Evolutionary conservation across 2,888 invertebrate genomes (phyloP), one percentile per base, ranked within the genome.

Genomic region (Xanthostigma xanthostigma): DNA sequence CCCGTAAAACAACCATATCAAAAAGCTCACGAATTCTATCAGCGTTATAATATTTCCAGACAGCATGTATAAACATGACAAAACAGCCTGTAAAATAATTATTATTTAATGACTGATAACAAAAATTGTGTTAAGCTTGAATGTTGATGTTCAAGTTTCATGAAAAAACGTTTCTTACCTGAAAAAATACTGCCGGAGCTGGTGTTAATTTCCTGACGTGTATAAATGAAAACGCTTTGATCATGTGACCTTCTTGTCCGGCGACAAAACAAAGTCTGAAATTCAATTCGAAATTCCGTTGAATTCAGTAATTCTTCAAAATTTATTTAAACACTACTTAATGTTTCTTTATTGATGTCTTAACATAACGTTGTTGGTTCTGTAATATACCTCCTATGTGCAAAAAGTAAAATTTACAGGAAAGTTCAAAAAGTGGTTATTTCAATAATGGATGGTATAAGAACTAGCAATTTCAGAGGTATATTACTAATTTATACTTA

Each of bases 1-100:
- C 0, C 88, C 90, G 63, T 90, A 91, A 67, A 88, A 88, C 52
- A 88, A 76, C 90, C 90, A 91, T 17, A 87, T 81, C 53, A 89
- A 76, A 71, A 90, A 90, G 62, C 87, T 88, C 41, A 86, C 86
- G 62, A 90, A 87, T 58, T 88, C 84, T 54, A 91, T 90, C 11
- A 91, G 70, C 2, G 79, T 76, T 44, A 74, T 72, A 50, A 90
- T 86, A 64, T 86, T 77, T 48, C 87, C 87, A 34, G 79, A 72
- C 42, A 81, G 58, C 45, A 89, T 80, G 64, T 84, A 85, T 42
- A 80, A 56, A 37, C 82, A 67, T 0, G 86, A 73, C n/a, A 88
- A 68, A 27, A 82, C 33, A 10, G 80, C 81, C 78, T 81, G 71
- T 45, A 72, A 70, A 45, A 54, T 59, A 42, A 55, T 17, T 17